Evolutionary conservation across 2,888 invertebrate genomes (phyloP), one percentile per base, ranked within the genome.

Genomic region (Blastobasis adustella): DNA sequence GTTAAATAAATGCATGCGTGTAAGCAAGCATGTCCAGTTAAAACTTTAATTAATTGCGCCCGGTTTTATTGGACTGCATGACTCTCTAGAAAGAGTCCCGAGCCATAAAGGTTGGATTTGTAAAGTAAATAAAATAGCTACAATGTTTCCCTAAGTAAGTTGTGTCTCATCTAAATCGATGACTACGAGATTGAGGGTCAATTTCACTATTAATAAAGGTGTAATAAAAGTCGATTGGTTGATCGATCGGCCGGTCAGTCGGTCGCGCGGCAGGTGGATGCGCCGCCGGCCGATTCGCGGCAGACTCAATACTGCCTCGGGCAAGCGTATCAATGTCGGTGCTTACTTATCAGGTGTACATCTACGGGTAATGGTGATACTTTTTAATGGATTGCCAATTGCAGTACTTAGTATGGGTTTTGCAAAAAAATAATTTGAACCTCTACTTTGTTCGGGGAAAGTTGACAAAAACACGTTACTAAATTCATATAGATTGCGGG

Each of bases 261-360:
- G 62, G 61, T 54, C 61, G 59, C 40, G 42, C 54, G 54, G 40
- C 70, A 71, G 69, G 67, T 70, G 68, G 52, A 58, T 52, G 60
- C 54, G 55, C 53, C 58, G 53, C 42, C 51, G 47, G 37, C 50
- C 63, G 58, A 69, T 67, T 67, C 61, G 66, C 63, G 61, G 59
- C 61, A 58, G 61, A 64, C 64, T 63, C 57, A 55, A 49, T 53
- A 36, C 42, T 61, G 65, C 71, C 68, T 59, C 62, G 51, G 66
- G 72, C 67, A 61, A 53, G 66, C 52, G 62, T 61, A 61, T 59
- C 73, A 74, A 70, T 74, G 71, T 71, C 74, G 73, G 63, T 63
- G 66, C 51, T 42, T 23, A 23, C 23, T 23, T 23, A 23, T 23
- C 23, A 23, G 23, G 23, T 23, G 23, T 23, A 23, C 23, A 23